A percentile compares a stretch with the other conserved stretches of the same genome.
phyloP scores from a whole-genome alignment of 2,797 vertebrate species.

The Oryzias sinensis region DNA sequence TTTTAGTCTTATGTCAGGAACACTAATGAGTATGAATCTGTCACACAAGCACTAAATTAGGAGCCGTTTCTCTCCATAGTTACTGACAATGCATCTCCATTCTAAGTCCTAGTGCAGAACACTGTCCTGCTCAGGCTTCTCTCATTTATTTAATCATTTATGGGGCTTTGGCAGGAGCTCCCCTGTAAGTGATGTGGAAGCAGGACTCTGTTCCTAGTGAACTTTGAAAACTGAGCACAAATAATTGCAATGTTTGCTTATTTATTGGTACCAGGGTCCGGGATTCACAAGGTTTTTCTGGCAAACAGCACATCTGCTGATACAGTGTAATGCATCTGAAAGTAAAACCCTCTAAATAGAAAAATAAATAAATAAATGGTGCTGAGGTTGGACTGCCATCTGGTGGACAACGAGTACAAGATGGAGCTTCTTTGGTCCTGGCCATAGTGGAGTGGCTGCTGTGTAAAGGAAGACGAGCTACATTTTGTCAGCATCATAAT shows the following conservation, averaged over 20 bases:
- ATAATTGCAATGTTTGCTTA: conserved; percentile 52
- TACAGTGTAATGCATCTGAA: conserved; percentile 56
- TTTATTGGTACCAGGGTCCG: conserved; percentile 53
- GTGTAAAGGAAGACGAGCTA: too few species aligned
- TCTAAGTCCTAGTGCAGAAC: conserved; percentile 7
- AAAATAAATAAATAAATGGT: conserved; percentile 38
- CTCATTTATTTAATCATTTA: conserved; percentile 43
- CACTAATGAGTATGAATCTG: too few species aligned
- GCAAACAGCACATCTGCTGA: conserved; percentile 75
- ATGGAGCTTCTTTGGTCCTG: conserved; percentile 38
- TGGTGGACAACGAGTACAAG: conserved; percentile 64
- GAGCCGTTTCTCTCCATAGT: background rate
- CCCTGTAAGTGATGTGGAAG: conserved; percentile 34
- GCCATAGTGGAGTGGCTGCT: background rate
- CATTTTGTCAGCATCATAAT: too few species aligned
- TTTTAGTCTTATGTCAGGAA: too few species aligned
- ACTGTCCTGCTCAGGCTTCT: background rate
- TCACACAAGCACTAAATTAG: too few species aligned
- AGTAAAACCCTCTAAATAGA: conserved; percentile 20
- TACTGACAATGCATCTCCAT: background rate
- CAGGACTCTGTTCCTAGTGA: conserved; percentile 44
- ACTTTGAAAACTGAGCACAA: conserved; percentile 57
- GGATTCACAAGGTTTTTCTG: conserved; percentile 45
- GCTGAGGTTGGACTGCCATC: conserved; percentile 63
- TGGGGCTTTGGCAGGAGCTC: conserved; percentile 31